These are phyloP conservation scores for Atta cephalotes DNA, from an alignment of 1,140 invertebrate genomes.

Conservation along the genomic window DNA sequence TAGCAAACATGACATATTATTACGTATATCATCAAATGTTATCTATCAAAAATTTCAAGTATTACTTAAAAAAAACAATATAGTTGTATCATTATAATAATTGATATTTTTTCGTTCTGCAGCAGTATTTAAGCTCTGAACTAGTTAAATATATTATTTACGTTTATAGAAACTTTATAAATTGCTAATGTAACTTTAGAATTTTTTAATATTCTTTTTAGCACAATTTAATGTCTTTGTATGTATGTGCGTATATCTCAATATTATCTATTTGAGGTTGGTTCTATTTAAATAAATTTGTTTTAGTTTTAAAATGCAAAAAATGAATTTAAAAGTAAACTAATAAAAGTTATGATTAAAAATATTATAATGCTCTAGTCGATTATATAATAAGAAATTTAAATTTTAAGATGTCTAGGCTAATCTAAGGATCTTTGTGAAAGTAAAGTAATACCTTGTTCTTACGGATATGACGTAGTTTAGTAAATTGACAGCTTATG, in stretches of 20 bases:
- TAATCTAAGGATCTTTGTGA: not conserved
- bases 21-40: not conserved
- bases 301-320: not conserved
- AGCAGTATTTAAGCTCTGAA: not conserved
- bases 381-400: not conserved
- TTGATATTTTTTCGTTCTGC: not conserved
- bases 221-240: not conserved
- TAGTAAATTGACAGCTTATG: not conserved
- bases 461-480: conserved; percentile 20
- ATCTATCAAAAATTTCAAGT: not conserved
- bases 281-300: not conserved
- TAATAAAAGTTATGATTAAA: not conserved
- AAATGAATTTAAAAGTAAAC: not conserved
- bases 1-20: not conserved
- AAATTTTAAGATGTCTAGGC: not conserved
- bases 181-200: not conserved
- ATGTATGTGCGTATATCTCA: not conserved
- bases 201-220: conserved; percentile 15
- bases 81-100: not conserved
- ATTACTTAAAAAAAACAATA: not conserved
- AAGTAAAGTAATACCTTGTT: not conserved
- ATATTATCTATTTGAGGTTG: not conserved
- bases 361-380: not conserved
- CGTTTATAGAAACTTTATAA: not conserved
- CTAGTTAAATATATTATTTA: not conserved